Base-by-base conservation (phyloP, 2,113 vertebrate genomes). In the Todiramphus chloris region DNA sequence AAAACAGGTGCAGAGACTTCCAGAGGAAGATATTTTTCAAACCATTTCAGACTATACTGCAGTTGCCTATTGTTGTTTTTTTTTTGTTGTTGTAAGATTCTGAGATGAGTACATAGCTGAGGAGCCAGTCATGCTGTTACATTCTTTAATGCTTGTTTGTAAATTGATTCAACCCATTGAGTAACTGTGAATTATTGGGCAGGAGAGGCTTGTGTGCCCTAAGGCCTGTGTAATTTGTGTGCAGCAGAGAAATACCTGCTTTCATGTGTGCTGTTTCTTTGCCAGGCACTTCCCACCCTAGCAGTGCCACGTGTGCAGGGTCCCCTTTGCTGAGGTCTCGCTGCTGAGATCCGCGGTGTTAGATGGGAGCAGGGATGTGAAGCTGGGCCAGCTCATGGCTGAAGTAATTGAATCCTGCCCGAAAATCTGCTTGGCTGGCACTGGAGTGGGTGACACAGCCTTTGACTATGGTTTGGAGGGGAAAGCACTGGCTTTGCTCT, bases 211-310 rank as follows among this genome's bases (percentile, higher is more conserved):
- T 46, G 16, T 41, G 69, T 89, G 66, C 80, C 90, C 27, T 63
- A 41, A 83, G 69, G 63, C 77, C 62, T 5, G 0, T 35, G 64
- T 73, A 51, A 67, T 93, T 79, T n/a, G 37, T 43, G 5, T 51
- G 46, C 59, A 92, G 64, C 59, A 81, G 79, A 81, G 72, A 66
- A 86, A 59, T 83, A 81, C 56, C 51, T 64, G 37, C 81, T 91
- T 33, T 84, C 33, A 3, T 23, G 16, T 30, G 10, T 0, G 0
- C 13, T 33, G 15, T 17, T 69, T 5, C 68, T 83, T 69, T 67
- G 78, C 31, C 68, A 56, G 83, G 28, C 10, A 1, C 48, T 56
- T 72, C 21, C 53, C n/a, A n/a, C 0, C 3, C 1, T 13, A 31
- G 20, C 17, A 10, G 9, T 10, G n/a, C 43, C 35, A 66, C 41